Evolutionary conservation across 2,113 vertebrate genomes (phyloP).

Genomic region (Echinops telfairi): DNA sequence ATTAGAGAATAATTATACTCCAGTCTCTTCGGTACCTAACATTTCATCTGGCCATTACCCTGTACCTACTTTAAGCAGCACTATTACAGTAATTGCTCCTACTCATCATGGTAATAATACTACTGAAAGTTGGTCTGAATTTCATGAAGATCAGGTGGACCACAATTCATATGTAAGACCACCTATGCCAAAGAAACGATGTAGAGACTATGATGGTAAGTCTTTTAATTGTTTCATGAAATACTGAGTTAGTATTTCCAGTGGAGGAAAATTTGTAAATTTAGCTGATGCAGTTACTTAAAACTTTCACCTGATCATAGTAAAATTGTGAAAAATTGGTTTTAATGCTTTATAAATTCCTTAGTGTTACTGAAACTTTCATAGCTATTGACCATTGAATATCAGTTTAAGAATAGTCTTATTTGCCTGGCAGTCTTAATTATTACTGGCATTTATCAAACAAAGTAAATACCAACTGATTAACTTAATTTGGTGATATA

Average conservation of each 20-base stretch:
- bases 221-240: neutral
- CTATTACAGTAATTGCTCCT: constrained; percentile 97
- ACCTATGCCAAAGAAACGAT: constrained; percentile 95
- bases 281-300: constrained; percentile 31
- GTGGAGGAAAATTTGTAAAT: constrained; percentile 18
- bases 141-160: constrained; percentile 93
- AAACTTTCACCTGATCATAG: constrained; percentile 23
- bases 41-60: constrained; percentile 94
- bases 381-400: neutral
- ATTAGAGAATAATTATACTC: constrained; percentile 91
- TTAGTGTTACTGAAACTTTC: constrained; percentile 15
- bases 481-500: constrained; percentile 31
- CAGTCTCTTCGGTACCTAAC: constrained; percentile 90
- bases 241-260: constrained; percentile 20
- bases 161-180: constrained; percentile 92
- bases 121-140: constrained; percentile 97
- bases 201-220: constrained; percentile 98
- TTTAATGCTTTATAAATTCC: constrained; percentile 8
- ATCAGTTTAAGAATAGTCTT: constrained; percentile 21
- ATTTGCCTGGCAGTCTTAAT: constrained; percentile 43
- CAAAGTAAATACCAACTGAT: constrained; percentile 1
- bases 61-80: constrained; percentile 96
- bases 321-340: constrained; percentile 49
- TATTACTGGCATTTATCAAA: constrained; percentile 28
- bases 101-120: constrained; percentile 96